Percentiles rank a stretch among this genome's conserved stretches.
These are phyloP conservation scores for Amblyopsis hoosieri DNA, from an alignment of 2,797 vertebrate genomes.

Conservation along the genomic window DNA sequence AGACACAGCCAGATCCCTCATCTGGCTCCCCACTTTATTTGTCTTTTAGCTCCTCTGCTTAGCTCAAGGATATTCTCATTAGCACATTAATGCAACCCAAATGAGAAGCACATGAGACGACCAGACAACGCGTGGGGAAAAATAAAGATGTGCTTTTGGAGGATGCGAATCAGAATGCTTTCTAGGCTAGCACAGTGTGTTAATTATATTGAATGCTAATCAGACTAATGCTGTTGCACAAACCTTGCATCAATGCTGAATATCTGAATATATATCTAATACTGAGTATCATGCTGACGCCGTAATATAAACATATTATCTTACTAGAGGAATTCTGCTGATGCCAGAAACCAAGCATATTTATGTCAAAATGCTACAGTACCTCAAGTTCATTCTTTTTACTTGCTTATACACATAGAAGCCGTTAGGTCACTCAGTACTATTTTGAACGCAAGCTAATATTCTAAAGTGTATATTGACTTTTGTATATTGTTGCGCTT, in stretches of 20 bases:
- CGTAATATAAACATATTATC: not conserved
- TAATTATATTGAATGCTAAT: slow-evolving; percentile 2
- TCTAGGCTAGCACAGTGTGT: not conserved
- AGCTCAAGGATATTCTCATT: slow-evolving; percentile 80
- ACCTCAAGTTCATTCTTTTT: too few relatives aligned
- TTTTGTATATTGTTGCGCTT: not conserved
- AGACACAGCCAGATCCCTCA: slow-evolving; percentile 54
- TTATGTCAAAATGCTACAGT: too few relatives aligned
- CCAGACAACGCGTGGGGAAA: slow-evolving; percentile 43
- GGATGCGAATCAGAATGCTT: slow-evolving; percentile 11
- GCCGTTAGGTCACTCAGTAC: too few relatives aligned
- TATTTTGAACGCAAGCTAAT: not conserved
- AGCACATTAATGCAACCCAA: slow-evolving; percentile 77
- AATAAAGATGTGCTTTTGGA: slow-evolving; percentile 54
- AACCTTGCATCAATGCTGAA: not conserved
- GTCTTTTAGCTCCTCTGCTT: slow-evolving; percentile 59
- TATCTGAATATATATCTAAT: not conserved
- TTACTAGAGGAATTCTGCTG: not conserved
- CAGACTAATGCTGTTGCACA: slow-evolving; percentile 2
- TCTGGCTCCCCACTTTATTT: slow-evolving; percentile 63
- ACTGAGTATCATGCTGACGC: not conserved
- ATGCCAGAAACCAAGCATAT: too few relatives aligned
- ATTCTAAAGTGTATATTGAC: not conserved
- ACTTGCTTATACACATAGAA: too few relatives aligned
- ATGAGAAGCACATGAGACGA: slow-evolving; percentile 65